phyloP scores from a whole-genome alignment of 2,113 vertebrate species.

The Pluvialis apricaria region DNA sequence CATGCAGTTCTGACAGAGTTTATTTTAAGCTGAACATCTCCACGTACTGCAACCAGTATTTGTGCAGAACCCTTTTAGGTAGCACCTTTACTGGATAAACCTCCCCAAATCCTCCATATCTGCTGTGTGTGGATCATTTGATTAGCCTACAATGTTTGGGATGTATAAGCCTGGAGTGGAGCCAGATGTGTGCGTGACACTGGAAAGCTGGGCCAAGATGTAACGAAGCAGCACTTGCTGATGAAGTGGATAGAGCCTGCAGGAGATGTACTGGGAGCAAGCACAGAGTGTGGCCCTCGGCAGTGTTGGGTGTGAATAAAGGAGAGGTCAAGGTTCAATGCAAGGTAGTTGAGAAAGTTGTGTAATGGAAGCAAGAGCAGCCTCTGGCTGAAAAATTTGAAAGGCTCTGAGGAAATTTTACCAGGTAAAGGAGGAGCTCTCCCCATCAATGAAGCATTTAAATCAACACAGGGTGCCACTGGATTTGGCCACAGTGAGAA shows the following conservation, averaged over 20 bases:
- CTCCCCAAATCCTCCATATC: background rate
- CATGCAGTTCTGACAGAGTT: background rate
- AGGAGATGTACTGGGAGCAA: background rate
- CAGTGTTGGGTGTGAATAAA: background rate
- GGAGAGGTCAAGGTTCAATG: background rate
- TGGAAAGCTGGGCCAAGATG: background rate
- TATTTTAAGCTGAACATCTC: background rate
- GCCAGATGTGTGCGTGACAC: background rate
- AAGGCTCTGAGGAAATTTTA: background rate
- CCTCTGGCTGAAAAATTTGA: background rate
- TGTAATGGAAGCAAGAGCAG: background rate
- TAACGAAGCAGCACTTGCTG: rapidly evolving
- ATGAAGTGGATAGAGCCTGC: background rate
- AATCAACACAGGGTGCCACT: background rate
- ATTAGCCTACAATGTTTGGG: background rate
- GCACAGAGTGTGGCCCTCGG: background rate
- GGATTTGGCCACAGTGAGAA: background rate
- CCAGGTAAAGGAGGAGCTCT: background rate
- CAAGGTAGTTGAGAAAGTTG: background rate
- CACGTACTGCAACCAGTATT: background rate
- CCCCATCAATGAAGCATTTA: background rate
- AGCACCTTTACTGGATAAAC: background rate
- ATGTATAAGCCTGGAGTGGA: background rate
- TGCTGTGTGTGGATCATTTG: rapidly evolving
- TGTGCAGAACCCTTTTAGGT: background rate